phyloP scores from a whole-genome alignment of 2,888 invertebrate species.

The Melanostoma mellinum region DNA sequence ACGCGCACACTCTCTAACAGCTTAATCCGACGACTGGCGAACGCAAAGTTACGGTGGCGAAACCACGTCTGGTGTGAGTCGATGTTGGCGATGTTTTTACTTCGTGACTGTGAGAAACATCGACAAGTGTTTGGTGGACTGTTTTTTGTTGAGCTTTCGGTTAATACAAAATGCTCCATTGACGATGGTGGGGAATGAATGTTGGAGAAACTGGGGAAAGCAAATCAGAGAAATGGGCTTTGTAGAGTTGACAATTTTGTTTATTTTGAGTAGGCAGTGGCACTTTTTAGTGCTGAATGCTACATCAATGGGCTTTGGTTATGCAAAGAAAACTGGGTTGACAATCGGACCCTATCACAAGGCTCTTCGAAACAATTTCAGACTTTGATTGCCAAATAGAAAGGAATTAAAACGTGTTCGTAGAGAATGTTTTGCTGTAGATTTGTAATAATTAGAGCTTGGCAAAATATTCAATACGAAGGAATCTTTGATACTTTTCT shows the following conservation, averaged over 20 bases:
- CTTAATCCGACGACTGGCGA: background rate
- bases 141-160: background rate
- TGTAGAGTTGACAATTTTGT: background rate
- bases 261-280: background rate
- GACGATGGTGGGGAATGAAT: background rate
- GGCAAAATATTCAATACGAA: no score
- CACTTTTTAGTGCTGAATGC: background rate
- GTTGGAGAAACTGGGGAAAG: constrained; percentile 24
- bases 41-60: background rate
- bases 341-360: no score
- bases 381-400: no score
- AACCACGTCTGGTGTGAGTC: constrained; percentile 2
- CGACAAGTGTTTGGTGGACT: constrained; percentile 6
- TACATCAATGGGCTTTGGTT: no score
- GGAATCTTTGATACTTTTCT: no score
- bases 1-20: background rate
- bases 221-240: background rate
- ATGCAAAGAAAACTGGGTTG: no score
- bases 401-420: no score
- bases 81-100: constrained; percentile 2
- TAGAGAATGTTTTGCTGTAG: no score
- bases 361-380: no score
- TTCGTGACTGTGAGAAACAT: constrained; percentile 7
- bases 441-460: no score
- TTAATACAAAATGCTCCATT: no score